Base-by-base conservation (phyloP, 2,797 vertebrate species). In the Anomalospiza imberbis region DNA sequence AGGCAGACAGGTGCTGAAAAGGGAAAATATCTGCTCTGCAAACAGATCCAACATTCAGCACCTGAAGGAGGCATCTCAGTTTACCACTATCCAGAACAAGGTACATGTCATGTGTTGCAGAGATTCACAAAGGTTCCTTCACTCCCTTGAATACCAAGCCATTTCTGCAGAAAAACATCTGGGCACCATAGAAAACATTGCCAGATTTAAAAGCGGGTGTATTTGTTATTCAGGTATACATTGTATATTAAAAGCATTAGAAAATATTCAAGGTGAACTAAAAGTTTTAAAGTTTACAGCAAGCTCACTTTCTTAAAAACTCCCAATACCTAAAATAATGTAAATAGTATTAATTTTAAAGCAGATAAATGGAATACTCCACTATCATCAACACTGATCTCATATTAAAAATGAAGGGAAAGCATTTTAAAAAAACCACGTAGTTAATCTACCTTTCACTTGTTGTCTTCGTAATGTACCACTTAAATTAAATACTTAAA, bases 21-120 rank as follows among this genome's bases (percentile, higher is more conserved):
- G 2, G 31, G 57, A 18, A 44, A 75, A 40, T 22, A 78, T 13
- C 66, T 61, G 66, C 29, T 77, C 55, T 58, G 32, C 55, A 50
- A 61, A 45, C 25, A 55, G 21, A 9, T 44, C 34, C 22, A 38
- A 66, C 6, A 22, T 8, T 54, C 50, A 42, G 25, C 16, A 21
- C 3, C 42, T 65, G 63, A 62, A 72, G 45, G 34, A 75, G 17
- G 7, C 6, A 53, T 50, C 57, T 77, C 28, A 51, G 29, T 19
- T 48, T 5, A 20, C 15, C 9, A 7, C 60, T 34, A 1, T 9
- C 36, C 3, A 15, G 55, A 67, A 17, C 9, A 77, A 34, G 12
- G 4, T 28, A 3, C 3, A 3, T 5, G 9, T 19, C 28, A 2
- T 9, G 22, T 2, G 1, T 15, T 45, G 34, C 31, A 61, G 50